Evolutionary conservation across 35 echinoderm and acorn worm genomes (phyloP).

Genomic region (Heliocidaris tuberculata): DNA sequence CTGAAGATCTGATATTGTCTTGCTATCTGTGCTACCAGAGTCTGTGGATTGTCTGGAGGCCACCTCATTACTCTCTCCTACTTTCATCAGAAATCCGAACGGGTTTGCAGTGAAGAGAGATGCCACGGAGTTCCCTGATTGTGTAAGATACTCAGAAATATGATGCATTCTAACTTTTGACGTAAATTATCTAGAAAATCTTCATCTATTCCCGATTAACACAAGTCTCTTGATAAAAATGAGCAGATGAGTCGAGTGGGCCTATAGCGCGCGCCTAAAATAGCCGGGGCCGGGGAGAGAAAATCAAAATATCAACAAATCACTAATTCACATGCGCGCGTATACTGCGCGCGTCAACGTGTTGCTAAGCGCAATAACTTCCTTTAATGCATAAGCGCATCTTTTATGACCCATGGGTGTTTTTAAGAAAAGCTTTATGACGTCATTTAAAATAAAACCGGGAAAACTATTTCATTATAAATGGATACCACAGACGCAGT

Average conservation of each 20-base stretch:
- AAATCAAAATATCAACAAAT: not conserved
- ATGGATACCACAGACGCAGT: too few relatives aligned
- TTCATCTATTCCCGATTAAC: not conserved
- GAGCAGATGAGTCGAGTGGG: too few relatives aligned
- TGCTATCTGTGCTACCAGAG: not conserved
- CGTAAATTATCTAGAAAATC: not conserved
- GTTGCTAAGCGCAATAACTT: not conserved
- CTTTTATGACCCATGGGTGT: not conserved
- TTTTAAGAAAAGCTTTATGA: not conserved
- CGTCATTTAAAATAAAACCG: not conserved
- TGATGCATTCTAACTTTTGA: not conserved
- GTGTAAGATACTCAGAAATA: not conserved
- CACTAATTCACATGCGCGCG: not conserved
- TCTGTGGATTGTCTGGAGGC: not conserved
- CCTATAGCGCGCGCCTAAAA: too few relatives aligned
- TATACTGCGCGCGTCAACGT: not conserved
- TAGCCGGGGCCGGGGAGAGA: not conserved
- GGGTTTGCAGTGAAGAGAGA: conserved; percentile 18
- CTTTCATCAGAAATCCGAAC: not conserved
- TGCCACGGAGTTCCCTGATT: not conserved
- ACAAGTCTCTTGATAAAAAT: too few relatives aligned
- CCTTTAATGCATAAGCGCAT: not conserved
- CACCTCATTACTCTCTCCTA: not conserved
- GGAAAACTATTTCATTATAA: too few relatives aligned
- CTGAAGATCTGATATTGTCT: conserved; percentile 20